phyloP scores from a whole-genome alignment of 2,113 vertebrate species.

The Egretta garzetta region DNA sequence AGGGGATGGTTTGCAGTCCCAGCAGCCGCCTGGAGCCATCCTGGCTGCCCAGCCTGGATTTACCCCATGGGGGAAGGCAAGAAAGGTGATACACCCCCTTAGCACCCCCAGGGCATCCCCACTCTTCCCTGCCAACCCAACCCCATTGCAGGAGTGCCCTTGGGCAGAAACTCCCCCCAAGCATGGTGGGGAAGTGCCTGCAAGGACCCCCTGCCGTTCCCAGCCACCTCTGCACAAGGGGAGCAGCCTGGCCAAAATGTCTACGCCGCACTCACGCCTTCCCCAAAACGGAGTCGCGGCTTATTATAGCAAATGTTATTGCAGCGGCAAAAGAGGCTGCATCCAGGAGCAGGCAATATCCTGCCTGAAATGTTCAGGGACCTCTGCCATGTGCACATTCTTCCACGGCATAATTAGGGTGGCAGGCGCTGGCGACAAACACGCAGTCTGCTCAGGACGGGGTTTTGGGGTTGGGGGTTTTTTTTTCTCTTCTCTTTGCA shows the following conservation, averaged over 20 bases:
- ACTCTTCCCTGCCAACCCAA: not conserved
- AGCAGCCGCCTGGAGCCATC: not conserved
- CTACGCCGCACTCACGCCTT: not conserved
- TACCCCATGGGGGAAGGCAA: not conserved
- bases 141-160: fast-evolving
- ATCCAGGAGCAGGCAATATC: slow-evolving; percentile 53
- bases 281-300: not conserved
- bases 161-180: not conserved
- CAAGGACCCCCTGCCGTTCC: fast-evolving
- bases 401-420: not conserved
- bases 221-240: not conserved
- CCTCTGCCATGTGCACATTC: slow-evolving; percentile 17
- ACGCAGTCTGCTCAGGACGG: fast-evolving
- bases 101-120: too few relatives aligned
- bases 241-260: not conserved
- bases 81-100: not conserved
- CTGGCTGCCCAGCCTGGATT: not conserved
- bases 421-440: not conserved
- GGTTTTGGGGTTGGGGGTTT: not conserved
- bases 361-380: slow-evolving; percentile 61
- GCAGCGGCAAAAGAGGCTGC: not conserved
- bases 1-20: not conserved
- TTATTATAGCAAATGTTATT: slow-evolving; percentile 15
- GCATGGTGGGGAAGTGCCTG: fast-evolving
- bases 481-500: not conserved